Conservation (phyloP, 2,888 invertebrate species). For the Volucella inanis region DNA sequence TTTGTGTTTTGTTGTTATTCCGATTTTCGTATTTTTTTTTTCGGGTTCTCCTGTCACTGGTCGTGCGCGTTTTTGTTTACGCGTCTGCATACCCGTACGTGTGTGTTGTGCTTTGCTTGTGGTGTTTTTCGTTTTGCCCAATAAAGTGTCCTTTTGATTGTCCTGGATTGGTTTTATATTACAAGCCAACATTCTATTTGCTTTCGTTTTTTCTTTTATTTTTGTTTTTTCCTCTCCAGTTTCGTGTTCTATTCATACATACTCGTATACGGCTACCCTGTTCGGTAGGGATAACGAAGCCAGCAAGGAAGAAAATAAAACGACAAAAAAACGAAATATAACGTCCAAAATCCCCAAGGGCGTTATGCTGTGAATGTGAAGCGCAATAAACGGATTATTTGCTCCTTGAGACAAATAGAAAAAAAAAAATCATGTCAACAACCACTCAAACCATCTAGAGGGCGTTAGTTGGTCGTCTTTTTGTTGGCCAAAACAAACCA, state of each 20-base stretch:
- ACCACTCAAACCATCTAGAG: conserved; percentile 47
- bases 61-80: conserved; percentile 44
- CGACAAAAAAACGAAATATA: conserved; percentile 27
- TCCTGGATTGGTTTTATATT: conserved; percentile 61
- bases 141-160: conserved; percentile 65
- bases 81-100: not conserved
- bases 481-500: conserved; percentile 40
- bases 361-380: conserved; percentile 69
- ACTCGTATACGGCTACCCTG: conserved; percentile 11
- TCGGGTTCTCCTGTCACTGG: conserved; percentile 18
- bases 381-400: conserved; percentile 72
- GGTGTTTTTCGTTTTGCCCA: conserved; percentile 31
- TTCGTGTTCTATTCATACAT: conserved; percentile 48
- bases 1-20: conserved; percentile 10
- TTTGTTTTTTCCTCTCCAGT: not conserved
- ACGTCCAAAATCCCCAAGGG: conserved; percentile 56
- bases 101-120: conserved; percentile 20
- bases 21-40: conserved; percentile 14
- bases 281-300: conserved; percentile 22
- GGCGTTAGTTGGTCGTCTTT: conserved; percentile 50
- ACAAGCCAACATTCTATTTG: conserved; percentile 63
- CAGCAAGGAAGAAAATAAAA: conserved; percentile 37
- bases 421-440: conserved; percentile 26
- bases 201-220: conserved; percentile 2
- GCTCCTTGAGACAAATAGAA: conserved; percentile 52